Evolutionary conservation across 2,888 invertebrate species (phyloP).

Genomic region (Dexiosoma caninum): DNA sequence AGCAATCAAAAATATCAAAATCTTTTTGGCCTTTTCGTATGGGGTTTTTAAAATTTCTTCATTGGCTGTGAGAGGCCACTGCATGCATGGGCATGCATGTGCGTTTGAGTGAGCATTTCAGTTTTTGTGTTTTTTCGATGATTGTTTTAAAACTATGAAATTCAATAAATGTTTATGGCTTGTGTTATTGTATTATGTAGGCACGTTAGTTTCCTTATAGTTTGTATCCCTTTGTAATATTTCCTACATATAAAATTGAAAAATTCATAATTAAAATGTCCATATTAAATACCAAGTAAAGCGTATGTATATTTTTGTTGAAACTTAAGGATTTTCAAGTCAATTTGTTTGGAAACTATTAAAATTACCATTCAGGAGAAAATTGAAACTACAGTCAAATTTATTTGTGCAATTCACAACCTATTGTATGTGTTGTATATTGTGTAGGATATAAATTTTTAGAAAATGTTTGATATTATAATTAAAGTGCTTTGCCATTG

Average conservation of each 20-base stretch:
- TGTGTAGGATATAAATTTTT: no score
- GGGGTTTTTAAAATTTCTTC: neutral
- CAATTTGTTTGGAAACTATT: no score
- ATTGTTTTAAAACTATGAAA: constrained; percentile 38
- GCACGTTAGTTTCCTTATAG: no score
- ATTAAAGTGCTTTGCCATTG: no score
- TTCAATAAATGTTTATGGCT: constrained; percentile 42
- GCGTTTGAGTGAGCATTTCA: neutral
- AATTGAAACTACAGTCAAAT: no score
- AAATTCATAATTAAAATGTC: constrained; percentile 45
- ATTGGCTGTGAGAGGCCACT: no score
- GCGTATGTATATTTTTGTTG: constrained; percentile 9
- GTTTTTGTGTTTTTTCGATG: neutral
- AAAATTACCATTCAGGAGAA: no score
- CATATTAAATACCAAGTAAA: constrained; percentile 17
- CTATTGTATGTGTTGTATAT: no score
- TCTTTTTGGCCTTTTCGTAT: neutral
- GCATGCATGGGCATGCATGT: no score
- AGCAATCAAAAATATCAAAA: constrained; percentile 38
- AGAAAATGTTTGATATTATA: no score
- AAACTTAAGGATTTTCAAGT: no score
- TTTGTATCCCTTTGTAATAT: constrained; percentile 11
- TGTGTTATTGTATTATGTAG: neutral
- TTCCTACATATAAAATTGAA: constrained; percentile 26
- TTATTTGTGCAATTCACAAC: no score